Base-by-base conservation (phyloP, 2,888 invertebrate species). In the Mylabris sibirica region DNA sequence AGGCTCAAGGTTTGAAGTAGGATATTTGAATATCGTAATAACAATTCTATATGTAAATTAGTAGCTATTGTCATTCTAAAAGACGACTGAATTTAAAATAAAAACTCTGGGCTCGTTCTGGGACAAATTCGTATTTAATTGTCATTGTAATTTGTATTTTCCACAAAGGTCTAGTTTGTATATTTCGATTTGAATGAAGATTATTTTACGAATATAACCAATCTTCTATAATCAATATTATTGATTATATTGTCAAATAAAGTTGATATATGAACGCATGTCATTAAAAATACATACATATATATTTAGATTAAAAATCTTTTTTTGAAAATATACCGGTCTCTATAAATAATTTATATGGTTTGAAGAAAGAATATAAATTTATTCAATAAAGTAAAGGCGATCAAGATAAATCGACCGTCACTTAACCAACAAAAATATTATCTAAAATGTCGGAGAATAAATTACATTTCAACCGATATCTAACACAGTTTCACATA, bases 391-490 rank as follows among this genome's bases (percentile, higher is more conserved):
- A 53, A 53, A 53, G 12, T 53, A 53, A 22, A 53, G 22, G 49
- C 49, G 49, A 53, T 53, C 49, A 53, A 53, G 49, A 53, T 22
- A 22, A 53, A 53, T 53, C 49, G 49, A 22, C 22, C 11, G 20
- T 53, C 22, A 22, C 22, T 11, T 8, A 53, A 53, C 49, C 49
- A 44, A 22, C 49, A 22, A n/a, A 20, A 53, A 53, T 53, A 53
- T 22, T 53, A 20, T 53, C 49, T 53, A 22, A 53, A 53, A 22
- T 22, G 22, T 53, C 20, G 20, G 22, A 11, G 73, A 73, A 76
- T 76, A 74, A 77, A 77, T 77, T 76, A 70, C 71, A 73, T 73
- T 70, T 71, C 73, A 76, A 73, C 69, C 70, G 70, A 74, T 72
- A 67, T 22, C 30, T 30, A 30, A 30, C 30, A 3, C 30, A 6